A percentile compares a stretch with the other conserved stretches of the same genome.
Evolutionary conservation across 1,140 invertebrate genomes (phyloP).

Genomic region (Aphelenchoides fujianensis): DNA sequence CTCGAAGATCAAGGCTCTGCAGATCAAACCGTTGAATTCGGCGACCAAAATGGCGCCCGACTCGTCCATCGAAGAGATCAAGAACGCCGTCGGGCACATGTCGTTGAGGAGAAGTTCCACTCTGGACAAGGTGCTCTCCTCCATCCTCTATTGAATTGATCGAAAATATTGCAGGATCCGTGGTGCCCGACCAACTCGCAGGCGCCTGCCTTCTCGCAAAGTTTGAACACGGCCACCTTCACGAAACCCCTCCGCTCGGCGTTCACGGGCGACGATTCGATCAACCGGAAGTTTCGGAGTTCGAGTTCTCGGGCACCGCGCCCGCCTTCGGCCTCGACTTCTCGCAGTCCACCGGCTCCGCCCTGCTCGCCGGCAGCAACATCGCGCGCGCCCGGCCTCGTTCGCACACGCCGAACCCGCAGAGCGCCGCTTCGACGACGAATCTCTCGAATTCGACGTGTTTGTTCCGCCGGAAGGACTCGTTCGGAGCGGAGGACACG

Average conservation of each 20-base stretch:
- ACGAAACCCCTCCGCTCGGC: conserved; percentile 42
- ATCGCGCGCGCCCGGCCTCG: conserved; percentile 52
- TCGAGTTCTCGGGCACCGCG: conserved; percentile 12
- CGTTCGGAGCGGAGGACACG: conserved; percentile 30
- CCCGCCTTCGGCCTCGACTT: conserved; percentile 35
- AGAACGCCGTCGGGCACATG: conserved; percentile 57
- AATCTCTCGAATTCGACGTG: conserved; percentile 10
- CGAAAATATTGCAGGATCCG: too few species aligned
- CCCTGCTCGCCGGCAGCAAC: conserved; percentile 18
- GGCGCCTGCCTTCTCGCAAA: conserved; percentile 54
- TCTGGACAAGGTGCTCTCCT: conserved; percentile 53
- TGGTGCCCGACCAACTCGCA: conserved; percentile 38
- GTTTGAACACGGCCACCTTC: conserved; percentile 32
- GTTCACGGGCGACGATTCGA: conserved; percentile 51
- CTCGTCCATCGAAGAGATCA: conserved; percentile 57
- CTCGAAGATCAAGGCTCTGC: conserved; percentile 54
- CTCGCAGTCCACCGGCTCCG: conserved; percentile 35
- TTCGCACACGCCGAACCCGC: conserved; percentile 45
- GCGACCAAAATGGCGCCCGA: conserved; percentile 45
- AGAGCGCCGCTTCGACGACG: conserved; percentile 9
- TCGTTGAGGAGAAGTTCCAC: conserved; percentile 49
- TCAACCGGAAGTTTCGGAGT: conserved; percentile 41
- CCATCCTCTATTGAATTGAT: conserved; percentile 26
- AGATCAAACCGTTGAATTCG: conserved; percentile 56
- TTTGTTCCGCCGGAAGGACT: conserved; percentile 14